Percentiles rank a stretch among this genome's conserved stretches.
Conservation (phyloP, 2,888 invertebrate genomes). For the Nymphalis urticae region DNA sequence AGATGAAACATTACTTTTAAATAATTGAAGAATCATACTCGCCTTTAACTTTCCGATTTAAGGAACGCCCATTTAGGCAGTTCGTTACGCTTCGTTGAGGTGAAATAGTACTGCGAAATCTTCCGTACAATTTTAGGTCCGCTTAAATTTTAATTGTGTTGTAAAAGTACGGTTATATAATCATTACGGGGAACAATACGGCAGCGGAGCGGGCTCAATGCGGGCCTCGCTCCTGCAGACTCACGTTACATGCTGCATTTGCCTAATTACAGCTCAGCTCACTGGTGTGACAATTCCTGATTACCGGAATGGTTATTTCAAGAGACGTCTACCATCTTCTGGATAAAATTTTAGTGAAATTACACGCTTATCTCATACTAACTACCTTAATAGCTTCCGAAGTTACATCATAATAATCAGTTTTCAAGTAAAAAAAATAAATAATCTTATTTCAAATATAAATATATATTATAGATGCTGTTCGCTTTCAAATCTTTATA, state of each 20-base stretch:
- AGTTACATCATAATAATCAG: constrained; percentile 18
- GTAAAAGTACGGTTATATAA: constrained; percentile 79
- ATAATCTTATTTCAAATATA: constrained; percentile 47
- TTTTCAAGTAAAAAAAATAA: constrained; percentile 31
- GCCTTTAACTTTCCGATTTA: constrained; percentile 43
- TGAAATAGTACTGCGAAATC: constrained; percentile 68
- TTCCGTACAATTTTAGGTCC: constrained; percentile 72
- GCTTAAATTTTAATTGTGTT: constrained; percentile 79
- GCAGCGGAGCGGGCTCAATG: constrained; percentile 46
- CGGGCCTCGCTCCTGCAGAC: constrained; percentile 45
- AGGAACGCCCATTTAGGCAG: constrained; percentile 54
- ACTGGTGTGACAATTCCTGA: constrained; percentile 73
- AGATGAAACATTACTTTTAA: not conserved
- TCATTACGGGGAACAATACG: constrained; percentile 75
- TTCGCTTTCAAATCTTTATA: constrained; percentile 57
- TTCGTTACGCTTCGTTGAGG: constrained; percentile 63
- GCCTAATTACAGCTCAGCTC: constrained; percentile 74
- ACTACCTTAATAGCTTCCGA: constrained; percentile 11
- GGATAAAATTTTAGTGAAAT: constrained; percentile 41
- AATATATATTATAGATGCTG: constrained; percentile 52
- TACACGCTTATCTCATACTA: not conserved
- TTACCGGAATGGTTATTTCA: constrained; percentile 68
- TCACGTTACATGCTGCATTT: constrained; percentile 76
- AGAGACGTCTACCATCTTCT: constrained; percentile 51
- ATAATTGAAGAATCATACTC: constrained; percentile 34